Base-by-base conservation (phyloP, 2,797 vertebrate species). In the Spatula clypeata region DNA sequence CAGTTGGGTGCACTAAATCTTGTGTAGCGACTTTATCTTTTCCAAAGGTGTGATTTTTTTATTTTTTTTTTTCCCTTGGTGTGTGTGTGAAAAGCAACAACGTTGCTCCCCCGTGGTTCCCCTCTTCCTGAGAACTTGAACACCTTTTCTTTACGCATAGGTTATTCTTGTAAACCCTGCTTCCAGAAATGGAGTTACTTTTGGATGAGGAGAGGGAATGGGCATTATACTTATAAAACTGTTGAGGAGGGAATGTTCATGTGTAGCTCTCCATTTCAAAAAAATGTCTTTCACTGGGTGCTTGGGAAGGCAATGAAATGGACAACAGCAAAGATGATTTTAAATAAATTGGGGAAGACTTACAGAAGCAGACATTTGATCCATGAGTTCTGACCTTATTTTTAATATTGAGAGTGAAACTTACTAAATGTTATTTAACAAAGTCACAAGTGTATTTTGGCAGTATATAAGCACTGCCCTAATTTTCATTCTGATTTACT, bases 401-500 rank as follows among this genome's bases (percentile, higher is more conserved):
- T 96, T 87, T 51, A 83, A 87, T 64, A 65, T 61, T 83, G 62
- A 76, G 86, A 82, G 87, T 64, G 75, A 87, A 92, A 79, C 27
- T 91, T 92, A 32, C 57, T 10, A 67, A 72, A 53, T 71, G 29
- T 94, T 53, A 76, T 67, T 97, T 82, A 86, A 91, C 27, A 38
- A 90, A 90, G 83, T 94, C 71, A 62, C 31, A 73, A 70, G 29
- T 97, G 29, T 96, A 79, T 97, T 96, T 96, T 94, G 88, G 64
- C 84, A 90, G 62, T 89, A 34, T 84, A 13, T 86, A 85, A 90
- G 7, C 34, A 45, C 77, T 92, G 61, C 65, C 73, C 70, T 90
- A 47, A 47, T 94, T 95, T 93, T 89, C 70, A 67, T 95, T 94
- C 93, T 84, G 79, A 77, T 95, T 96, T 93, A 77, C 91, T 94